phyloP scores from a whole-genome alignment of 2,888 invertebrate species.

The Drosophila merina region DNA sequence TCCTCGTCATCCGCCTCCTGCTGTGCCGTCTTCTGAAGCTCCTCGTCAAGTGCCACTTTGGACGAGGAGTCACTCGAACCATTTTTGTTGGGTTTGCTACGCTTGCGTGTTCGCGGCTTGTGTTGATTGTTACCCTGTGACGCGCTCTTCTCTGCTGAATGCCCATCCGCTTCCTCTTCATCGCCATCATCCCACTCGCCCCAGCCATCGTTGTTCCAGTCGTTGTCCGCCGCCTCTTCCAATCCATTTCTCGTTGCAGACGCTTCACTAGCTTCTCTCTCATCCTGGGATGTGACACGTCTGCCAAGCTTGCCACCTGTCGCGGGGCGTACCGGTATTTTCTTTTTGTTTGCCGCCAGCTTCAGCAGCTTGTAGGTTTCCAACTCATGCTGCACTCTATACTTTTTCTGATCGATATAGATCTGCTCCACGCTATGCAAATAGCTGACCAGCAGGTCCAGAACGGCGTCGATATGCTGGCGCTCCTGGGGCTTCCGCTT shows the following conservation, averaged over 20 bases:
- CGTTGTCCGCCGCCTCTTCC: constrained; percentile 38
- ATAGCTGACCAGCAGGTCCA: constrained; percentile 91
- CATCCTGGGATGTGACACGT: constrained; percentile 34
- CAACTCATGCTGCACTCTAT: constrained; percentile 92
- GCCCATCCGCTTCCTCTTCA: constrained; percentile 14
- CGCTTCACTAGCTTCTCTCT: constrained; percentile 57
- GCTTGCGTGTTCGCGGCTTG: constrained; percentile 55
- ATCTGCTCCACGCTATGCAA: constrained; percentile 93
- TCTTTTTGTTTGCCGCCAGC: constrained; percentile 85
- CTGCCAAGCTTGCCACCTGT: constrained; percentile 52
- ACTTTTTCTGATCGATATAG: constrained; percentile 94
- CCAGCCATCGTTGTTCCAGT: constrained; percentile 68
- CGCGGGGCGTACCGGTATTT: constrained; percentile 80
- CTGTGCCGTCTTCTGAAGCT: constrained; percentile 79
- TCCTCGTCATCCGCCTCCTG: constrained; percentile 77
- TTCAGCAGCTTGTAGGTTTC: constrained; percentile 92
- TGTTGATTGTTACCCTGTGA: constrained; percentile 21
- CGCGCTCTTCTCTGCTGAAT: constrained; percentile 17
- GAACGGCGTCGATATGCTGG: constrained; percentile 91
- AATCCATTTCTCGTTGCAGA: constrained; percentile 1
- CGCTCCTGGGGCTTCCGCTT: constrained; percentile 87
- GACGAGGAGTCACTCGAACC: constrained; percentile 57
- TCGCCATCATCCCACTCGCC: constrained; percentile 55
- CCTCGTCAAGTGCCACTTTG: constrained; percentile 82
- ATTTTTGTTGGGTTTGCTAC: constrained; percentile 32